These are phyloP conservation scores for Condylura cristata DNA, from an alignment of 2,113 vertebrate species.

Conservation along the genomic window DNA sequence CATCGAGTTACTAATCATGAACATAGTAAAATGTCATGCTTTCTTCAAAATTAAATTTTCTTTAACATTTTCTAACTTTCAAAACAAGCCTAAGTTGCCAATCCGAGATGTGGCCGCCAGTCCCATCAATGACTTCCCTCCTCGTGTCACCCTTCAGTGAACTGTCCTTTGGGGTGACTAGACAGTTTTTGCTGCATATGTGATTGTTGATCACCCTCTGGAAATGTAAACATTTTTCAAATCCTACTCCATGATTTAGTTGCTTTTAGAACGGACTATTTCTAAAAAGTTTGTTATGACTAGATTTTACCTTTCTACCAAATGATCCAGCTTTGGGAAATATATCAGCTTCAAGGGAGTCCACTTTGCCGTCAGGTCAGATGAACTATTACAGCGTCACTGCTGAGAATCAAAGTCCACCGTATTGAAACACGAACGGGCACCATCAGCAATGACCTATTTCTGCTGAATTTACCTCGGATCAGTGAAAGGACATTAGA, in stretches of 20 bases:
- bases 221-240: constrained; percentile 73
- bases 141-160: neutral
- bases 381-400: neutral
- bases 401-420: neutral
- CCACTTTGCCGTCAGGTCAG: neutral
- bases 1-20: neutral
- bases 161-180: neutral
- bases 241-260: constrained; percentile 68
- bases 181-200: constrained; percentile 24
- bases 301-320: constrained; percentile 50
- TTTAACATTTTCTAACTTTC: neutral
- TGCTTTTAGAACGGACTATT: constrained; percentile 51
- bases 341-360: neutral
- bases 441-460: neutral
- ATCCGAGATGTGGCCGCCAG: neutral
- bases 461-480: neutral
- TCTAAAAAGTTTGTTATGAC: constrained; percentile 42
- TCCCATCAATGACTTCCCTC: neutral
- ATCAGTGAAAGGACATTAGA: neutral
- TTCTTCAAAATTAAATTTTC: neutral
- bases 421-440: neutral
- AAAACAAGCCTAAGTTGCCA: neutral
- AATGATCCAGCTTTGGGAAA: neutral
- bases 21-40: neutral
- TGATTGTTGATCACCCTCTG: constrained; percentile 49